These are phyloP conservation scores for Daboia siamensis DNA, from an alignment of 2,113 vertebrate species.

Conservation along the genomic window DNA sequence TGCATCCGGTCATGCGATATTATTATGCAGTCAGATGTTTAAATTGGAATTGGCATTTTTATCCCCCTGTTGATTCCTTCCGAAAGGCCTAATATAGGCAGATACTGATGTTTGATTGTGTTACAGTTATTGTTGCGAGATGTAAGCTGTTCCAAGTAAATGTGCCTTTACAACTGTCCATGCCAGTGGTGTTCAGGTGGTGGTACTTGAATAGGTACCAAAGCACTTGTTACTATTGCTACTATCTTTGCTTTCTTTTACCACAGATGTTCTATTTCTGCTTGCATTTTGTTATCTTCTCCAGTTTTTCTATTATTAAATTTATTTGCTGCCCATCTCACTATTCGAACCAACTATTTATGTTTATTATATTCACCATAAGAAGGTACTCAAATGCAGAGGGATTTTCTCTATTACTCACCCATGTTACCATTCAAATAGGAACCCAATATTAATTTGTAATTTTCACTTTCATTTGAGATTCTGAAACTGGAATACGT, in stretches of 20 bases:
- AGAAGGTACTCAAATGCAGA: background rate
- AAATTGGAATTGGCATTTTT: background rate
- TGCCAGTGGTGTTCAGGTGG: background rate
- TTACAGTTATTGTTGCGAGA: too few relatives aligned
- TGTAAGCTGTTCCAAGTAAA: background rate
- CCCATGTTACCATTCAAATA: slow-evolving; percentile 32
- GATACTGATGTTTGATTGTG: too few relatives aligned
- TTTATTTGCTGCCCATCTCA: background rate
- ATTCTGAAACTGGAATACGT: slow-evolving; percentile 30
- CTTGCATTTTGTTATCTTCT: background rate
- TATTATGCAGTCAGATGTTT: background rate
- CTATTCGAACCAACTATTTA: background rate
- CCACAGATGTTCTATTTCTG: background rate
- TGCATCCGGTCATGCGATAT: background rate
- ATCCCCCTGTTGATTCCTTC: background rate
- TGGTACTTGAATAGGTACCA: background rate
- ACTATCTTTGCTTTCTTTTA: background rate
- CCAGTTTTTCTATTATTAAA: background rate
- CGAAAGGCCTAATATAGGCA: too few relatives aligned
- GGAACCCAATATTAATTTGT: slow-evolving; percentile 15
- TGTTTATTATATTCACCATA: background rate
- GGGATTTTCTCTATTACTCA: slow-evolving; percentile 7
- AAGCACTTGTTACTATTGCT: background rate
- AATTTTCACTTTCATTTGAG: slow-evolving; percentile 27
- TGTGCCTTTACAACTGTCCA: background rate